phyloP scores from a whole-genome alignment of 2,888 invertebrate species.

The Philopedon plagiatum region DNA sequence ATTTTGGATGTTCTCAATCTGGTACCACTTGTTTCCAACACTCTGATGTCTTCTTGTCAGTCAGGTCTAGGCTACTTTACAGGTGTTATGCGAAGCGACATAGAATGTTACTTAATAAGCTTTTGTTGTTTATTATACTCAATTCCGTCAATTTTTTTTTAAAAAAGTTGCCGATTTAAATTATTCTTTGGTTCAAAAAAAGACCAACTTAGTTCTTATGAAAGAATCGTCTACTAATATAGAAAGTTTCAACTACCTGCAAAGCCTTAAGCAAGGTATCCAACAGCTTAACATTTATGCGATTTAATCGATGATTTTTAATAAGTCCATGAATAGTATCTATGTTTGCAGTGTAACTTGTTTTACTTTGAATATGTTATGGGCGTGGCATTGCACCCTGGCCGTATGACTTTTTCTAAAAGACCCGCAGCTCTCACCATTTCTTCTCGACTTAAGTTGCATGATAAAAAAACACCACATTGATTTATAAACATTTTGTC shows the following conservation, averaged over 20 bases:
- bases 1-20: background rate
- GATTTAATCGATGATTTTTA: background rate
- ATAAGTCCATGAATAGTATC: background rate
- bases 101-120: background rate
- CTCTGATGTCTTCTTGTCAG: background rate
- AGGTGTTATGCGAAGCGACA: background rate
- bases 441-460: no score
- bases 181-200: background rate
- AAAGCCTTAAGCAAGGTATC: background rate
- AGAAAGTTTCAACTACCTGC: background rate
- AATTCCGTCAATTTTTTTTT: background rate
- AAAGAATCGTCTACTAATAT: background rate
- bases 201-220: background rate
- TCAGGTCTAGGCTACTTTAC: background rate
- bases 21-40: background rate
- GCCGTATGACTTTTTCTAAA: background rate
- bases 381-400: background rate
- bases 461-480: no score
- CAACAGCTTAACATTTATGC: background rate
- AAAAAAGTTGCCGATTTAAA: background rate
- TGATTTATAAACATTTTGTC: no score
- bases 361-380: background rate
- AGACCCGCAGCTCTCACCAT: no score
- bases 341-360: background rate
- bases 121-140: background rate